phyloP scores from a whole-genome alignment of 2,797 vertebrate genomes.

The Oceanodroma leucorhoa region DNA sequence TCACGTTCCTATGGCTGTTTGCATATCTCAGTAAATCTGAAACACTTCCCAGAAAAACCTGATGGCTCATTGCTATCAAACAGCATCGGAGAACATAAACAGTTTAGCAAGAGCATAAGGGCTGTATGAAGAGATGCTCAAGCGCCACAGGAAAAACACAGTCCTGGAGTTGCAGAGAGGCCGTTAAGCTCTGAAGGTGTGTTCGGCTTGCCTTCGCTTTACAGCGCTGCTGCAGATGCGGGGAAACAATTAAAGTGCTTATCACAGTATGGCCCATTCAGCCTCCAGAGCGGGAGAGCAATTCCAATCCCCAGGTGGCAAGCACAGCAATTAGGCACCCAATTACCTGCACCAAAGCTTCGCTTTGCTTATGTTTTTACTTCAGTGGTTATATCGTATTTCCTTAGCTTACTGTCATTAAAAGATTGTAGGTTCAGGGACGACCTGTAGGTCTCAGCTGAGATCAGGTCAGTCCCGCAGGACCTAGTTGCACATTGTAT shows the following conservation, averaged over 20 bases:
- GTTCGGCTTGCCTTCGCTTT: background rate
- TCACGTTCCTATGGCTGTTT: background rate
- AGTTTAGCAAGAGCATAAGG: background rate
- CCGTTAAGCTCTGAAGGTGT: background rate
- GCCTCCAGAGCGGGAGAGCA: background rate
- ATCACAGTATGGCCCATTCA: conserved; percentile 9
- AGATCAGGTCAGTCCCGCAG: background rate
- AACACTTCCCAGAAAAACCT: background rate
- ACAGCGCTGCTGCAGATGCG: background rate
- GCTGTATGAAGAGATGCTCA: background rate
- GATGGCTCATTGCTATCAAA: background rate
- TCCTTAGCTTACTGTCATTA: background rate
- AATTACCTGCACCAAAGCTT: background rate
- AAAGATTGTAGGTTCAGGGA: background rate
- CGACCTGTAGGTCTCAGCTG: background rate
- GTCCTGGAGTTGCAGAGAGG: background rate
- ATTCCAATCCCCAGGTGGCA: conserved; percentile 27
- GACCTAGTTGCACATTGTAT: fast-evolving
- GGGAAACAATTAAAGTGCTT: conserved; percentile 36
- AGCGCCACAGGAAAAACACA: background rate
- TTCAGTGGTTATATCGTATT: background rate
- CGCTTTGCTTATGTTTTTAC: background rate
- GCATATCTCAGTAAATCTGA: background rate
- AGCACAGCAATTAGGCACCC: background rate
- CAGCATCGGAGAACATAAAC: background rate